Evolutionary conservation across 2,113 vertebrate genomes (phyloP).

Genomic region (Trichechus manatus): DNA sequence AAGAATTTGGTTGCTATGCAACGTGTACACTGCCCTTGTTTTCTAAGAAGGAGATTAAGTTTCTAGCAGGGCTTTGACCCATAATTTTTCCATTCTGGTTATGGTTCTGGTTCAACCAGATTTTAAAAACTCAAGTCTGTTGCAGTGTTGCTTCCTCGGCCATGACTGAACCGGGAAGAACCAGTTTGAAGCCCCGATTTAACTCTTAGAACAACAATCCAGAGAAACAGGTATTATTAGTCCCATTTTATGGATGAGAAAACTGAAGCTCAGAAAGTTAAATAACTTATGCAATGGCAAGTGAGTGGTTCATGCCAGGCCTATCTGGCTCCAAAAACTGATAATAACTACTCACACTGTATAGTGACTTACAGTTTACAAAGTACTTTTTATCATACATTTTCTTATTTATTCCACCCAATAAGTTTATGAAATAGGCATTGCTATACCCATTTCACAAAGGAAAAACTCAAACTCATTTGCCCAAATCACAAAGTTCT

Average conservation of each 20-base stretch:
- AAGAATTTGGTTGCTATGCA: too few species aligned
- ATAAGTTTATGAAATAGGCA: not conserved
- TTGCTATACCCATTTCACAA: conserved; percentile 29
- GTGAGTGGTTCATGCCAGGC: not conserved
- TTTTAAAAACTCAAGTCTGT: too few species aligned
- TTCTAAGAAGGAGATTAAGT: too few species aligned
- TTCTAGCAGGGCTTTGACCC: too few species aligned
- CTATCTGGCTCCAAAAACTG: conserved; percentile 34
- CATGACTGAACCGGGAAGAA: too few species aligned
- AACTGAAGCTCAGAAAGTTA: not conserved
- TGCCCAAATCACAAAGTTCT: not conserved
- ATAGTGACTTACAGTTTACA: not conserved
- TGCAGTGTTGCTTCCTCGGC: too few species aligned
- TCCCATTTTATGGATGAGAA: not conserved
- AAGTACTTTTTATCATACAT: not conserved
- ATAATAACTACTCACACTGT: not conserved
- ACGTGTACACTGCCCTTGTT: too few species aligned
- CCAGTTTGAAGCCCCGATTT: too few species aligned
- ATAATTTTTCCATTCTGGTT: too few species aligned
- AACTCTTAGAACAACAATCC: conserved; percentile 13
- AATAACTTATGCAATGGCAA: conserved; percentile 34
- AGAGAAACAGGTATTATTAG: conserved; percentile 7
- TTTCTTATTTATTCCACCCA: not conserved
- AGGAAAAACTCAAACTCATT: not conserved
- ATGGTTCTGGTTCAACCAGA: too few species aligned